phyloP scores from a whole-genome alignment of 1,140 invertebrate species.

The Homarus americanus region DNA sequence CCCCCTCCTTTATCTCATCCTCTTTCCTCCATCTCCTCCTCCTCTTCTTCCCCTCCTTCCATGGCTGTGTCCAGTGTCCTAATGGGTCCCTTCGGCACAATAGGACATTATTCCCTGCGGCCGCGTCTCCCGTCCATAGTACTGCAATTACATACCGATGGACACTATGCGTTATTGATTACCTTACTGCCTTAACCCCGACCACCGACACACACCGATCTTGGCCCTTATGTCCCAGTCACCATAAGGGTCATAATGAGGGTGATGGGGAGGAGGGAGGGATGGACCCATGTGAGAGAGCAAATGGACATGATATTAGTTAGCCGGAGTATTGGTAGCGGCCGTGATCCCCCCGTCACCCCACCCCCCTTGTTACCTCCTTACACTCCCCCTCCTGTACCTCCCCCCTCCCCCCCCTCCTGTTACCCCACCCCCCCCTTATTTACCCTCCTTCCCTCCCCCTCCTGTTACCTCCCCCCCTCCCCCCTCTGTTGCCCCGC shows the following conservation, averaged over 20 bases:
- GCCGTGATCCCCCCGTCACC: too few relatives aligned
- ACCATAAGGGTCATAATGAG: slow-evolving; percentile 6
- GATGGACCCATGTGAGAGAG: background rate
- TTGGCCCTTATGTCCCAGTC: background rate
- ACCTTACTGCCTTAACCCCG: slow-evolving; percentile 24
- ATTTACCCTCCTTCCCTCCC: too few relatives aligned
- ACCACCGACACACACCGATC: background rate
- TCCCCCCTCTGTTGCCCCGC: too few relatives aligned
- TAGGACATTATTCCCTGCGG: slow-evolving; percentile 62
- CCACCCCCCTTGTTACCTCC: too few relatives aligned
- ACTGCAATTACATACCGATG: slow-evolving; percentile 68
- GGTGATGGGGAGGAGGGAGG: background rate
- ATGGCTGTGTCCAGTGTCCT: slow-evolving; percentile 61
- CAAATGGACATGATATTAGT: slow-evolving; percentile 69
- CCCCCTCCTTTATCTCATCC: background rate
- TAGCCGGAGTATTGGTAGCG: slow-evolving; percentile 42
- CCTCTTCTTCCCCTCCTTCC: background rate
- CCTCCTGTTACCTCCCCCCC: too few relatives aligned
- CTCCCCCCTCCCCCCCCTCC: too few relatives aligned
- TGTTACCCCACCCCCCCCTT: too few relatives aligned
- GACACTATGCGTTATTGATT: slow-evolving; percentile 68
- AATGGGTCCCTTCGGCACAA: slow-evolving; percentile 67
- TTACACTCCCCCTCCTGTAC: too few relatives aligned
- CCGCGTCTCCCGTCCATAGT: slow-evolving; percentile 50
- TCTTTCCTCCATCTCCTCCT: too few relatives aligned